Conservation (phyloP, 2,888 invertebrate genomes). For the Sarcophaga variegata region DNA sequence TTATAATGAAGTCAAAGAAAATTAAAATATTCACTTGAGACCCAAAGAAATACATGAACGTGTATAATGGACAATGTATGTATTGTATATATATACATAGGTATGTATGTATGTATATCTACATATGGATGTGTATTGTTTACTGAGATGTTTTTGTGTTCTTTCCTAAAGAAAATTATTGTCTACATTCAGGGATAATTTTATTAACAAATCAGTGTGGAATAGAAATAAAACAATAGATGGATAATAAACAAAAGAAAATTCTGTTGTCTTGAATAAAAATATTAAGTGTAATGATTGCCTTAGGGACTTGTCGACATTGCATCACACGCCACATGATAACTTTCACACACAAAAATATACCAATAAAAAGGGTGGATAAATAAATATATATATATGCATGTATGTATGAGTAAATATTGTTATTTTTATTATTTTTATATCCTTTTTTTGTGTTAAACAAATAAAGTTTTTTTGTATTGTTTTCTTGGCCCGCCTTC, state of each 20-base stretch:
- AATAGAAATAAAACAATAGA: conserved; percentile 47
- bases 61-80: not conserved
- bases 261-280: conserved; percentile 20
- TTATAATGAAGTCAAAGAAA: conserved; percentile 16
- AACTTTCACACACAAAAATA: not conserved
- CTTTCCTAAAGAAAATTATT: conserved; percentile 28
- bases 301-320: conserved; percentile 43
- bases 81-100: not conserved
- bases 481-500: not conserved
- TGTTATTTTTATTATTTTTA: not conserved
- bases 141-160: not conserved
- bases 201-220: conserved; percentile 49
- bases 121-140: conserved; percentile 32
- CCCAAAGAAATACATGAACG: not conserved
- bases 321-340: no score
- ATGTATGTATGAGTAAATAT: not conserved
- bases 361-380: not conserved
- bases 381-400: not conserved
- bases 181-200: conserved; percentile 37
- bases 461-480: conserved; percentile 19
- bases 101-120: not conserved
- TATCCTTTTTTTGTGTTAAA: conserved; percentile 11
- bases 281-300: conserved; percentile 49
- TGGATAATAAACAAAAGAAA: conserved; percentile 31
- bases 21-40: conserved; percentile 27